Evolutionary conservation across 2,888 invertebrate species (phyloP), one percentile per base, ranked within the genome.

Genomic region (Pseudococcus jackbeardsleyi): DNA sequence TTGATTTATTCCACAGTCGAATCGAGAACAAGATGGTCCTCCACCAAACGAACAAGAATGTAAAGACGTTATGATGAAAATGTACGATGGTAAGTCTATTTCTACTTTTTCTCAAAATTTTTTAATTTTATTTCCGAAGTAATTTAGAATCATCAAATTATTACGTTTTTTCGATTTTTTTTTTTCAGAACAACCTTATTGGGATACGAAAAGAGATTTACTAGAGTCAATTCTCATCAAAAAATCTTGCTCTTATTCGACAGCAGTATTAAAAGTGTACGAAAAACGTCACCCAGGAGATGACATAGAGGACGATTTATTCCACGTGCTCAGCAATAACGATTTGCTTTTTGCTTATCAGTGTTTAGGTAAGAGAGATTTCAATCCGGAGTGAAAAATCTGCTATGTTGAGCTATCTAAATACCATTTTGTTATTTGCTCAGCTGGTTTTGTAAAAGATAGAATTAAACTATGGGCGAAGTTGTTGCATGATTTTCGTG

Each of bases 211-310:
- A 9, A 68, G 68, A 12, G 68, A 68, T 26, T 12, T 68, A 9
- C 3, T 68, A 11, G 26, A 68, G 4, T 26, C 68, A 5, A 68
- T 68, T 11, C 68, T 68, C n/a, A 68, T 68, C 3, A 68, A 68
- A 26, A 68, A 68, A 26, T 68, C 68, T 0, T 68, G 68, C 26
- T 15, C 26, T 2, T 68, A 68, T 26, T 68, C 68, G 8, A 11
- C 26, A 22, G 68, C 22, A 4, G 26, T 68, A 19, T 68, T 68
- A 26, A 68, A 68, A 26, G 68, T 68, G 11, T 68, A 68, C 26
- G 68, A 68, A 26, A 68, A 68, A 68, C 68, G 68, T 26, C 68
- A 68, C 12, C 68, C 68, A 68, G 68, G 68, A 68, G 22, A 68
- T 68, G 68, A 68, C 26, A 68, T 68, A 8, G 68, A 68, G 26